phyloP scores from a whole-genome alignment of 2,888 invertebrate genomes.

The Uloborus plumipes region DNA sequence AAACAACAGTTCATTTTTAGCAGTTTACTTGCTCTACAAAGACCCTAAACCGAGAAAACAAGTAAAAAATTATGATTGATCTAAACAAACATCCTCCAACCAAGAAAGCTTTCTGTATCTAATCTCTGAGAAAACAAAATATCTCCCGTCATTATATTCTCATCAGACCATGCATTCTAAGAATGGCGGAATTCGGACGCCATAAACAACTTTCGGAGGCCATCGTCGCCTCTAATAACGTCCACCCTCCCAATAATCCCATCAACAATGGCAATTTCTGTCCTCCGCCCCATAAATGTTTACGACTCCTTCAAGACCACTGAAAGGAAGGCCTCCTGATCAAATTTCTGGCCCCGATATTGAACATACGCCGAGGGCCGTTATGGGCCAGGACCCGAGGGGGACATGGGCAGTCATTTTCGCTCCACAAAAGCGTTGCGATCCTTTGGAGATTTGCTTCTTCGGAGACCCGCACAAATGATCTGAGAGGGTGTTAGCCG shows the following conservation, averaged over 20 bases:
- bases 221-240: slow-evolving; percentile 44
- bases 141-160: too few species aligned
- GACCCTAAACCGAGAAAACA: too few species aligned
- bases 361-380: slow-evolving; percentile 18
- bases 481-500: too few species aligned
- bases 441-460: too few species aligned
- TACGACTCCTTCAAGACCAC: slow-evolving; percentile 21
- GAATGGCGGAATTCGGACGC: neutral
- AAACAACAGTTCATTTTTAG: too few species aligned
- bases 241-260: slow-evolving; percentile 29
- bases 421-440: slow-evolving; percentile 3
- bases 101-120: too few species aligned
- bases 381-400: slow-evolving; percentile 18
- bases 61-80: too few species aligned
- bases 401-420: slow-evolving; percentile 20
- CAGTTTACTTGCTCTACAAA: too few species aligned
- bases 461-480: too few species aligned
- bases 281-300: slow-evolving; percentile 50
- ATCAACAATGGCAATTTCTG: slow-evolving; percentile 45
- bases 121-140: too few species aligned
- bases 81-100: too few species aligned
- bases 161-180: too few species aligned
- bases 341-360: slow-evolving; percentile 37
- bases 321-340: slow-evolving; percentile 20
- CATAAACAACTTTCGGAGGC: slow-evolving; percentile 6